Evolutionary conservation across 1,140 invertebrate genomes (phyloP).

Genomic region (Papilio dardanus): DNA sequence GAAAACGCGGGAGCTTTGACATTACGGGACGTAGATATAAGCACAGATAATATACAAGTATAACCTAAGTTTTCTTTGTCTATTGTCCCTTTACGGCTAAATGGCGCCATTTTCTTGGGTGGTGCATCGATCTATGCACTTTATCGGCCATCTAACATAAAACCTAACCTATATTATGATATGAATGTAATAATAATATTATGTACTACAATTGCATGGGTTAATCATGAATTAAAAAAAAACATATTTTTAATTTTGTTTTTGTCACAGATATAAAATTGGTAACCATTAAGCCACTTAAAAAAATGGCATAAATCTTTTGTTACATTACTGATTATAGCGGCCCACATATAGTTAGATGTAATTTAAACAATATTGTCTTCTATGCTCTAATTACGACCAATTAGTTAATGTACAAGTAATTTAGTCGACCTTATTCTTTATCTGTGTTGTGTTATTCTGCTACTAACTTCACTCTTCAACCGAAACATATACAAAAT

Average conservation of each 20-base stretch:
- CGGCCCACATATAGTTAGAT: not conserved
- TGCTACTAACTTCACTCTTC: not conserved
- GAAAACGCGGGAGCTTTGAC: not conserved
- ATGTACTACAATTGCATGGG: too few relatives aligned
- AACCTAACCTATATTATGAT: not conserved
- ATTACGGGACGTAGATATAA: not conserved
- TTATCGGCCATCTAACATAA: not conserved
- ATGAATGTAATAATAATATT: too few relatives aligned
- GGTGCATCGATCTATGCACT: not conserved
- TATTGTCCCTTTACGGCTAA: not conserved
- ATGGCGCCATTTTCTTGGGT: not conserved
- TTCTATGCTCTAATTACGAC: not conserved
- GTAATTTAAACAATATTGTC: not conserved
- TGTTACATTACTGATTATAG: not conserved
- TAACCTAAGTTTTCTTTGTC: not conserved
- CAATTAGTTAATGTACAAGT: not conserved
- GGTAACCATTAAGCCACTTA: too few relatives aligned
- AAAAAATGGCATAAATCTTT: not conserved
- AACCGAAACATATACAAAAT: not conserved
- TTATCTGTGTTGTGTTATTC: not conserved
- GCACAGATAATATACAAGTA: conserved; percentile 5
- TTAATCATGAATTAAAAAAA: too few relatives aligned
- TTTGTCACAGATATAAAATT: too few relatives aligned
- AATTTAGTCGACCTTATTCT: not conserved
- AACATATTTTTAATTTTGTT: too few relatives aligned